Evolutionary conservation across 2,888 invertebrate genomes (phyloP).

Genomic region (Cinara cedri): DNA sequence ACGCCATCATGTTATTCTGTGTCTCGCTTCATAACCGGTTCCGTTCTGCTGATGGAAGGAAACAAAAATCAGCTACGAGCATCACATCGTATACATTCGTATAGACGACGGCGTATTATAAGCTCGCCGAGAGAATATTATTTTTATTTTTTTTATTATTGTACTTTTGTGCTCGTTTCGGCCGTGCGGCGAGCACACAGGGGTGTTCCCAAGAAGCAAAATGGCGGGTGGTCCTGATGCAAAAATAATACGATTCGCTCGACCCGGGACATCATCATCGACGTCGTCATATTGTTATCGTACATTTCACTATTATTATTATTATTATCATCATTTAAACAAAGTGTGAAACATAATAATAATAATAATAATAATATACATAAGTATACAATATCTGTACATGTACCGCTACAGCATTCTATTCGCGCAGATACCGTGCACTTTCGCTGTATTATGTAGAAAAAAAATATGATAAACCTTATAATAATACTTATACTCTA

Average conservation of each 20-base stretch:
- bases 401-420: not conserved
- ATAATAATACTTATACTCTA: not conserved
- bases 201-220: constrained; percentile 21
- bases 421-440: not conserved
- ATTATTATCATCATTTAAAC: constrained; percentile 16
- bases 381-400: not conserved
- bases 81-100: not conserved
- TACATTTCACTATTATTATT: constrained; percentile 14
- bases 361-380: not conserved
- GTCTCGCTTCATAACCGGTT: constrained; percentile 43
- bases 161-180: constrained; percentile 30
- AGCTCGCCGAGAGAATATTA: constrained; percentile 25
- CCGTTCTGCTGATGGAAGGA: constrained; percentile 16
- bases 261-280: constrained; percentile 21
- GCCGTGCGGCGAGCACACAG: not conserved
- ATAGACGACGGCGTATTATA: not conserved
- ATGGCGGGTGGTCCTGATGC: constrained; percentile 33
- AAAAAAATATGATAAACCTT: too few relatives aligned
- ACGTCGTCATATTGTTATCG: not conserved
- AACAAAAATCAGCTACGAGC: not conserved
- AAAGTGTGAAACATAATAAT: constrained; percentile 16
- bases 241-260: constrained; percentile 24
- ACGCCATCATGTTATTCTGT: constrained; percentile 23
- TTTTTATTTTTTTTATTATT: not conserved
- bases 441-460: constrained; percentile 21